Evolutionary conservation across 1,140 invertebrate genomes (phyloP).

Genomic region (Bombus turneri): DNA sequence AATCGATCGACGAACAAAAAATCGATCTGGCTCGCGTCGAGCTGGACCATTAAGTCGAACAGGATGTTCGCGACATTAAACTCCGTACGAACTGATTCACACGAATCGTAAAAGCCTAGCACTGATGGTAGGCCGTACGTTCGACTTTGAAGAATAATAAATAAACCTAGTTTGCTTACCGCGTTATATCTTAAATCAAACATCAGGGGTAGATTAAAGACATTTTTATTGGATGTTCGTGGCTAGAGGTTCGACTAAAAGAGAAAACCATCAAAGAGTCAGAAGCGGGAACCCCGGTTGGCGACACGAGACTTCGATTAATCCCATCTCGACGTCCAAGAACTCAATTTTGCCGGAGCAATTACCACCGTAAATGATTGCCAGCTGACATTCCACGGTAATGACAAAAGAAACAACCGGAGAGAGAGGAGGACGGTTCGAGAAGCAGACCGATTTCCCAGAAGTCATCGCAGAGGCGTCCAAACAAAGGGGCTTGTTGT

Average conservation of each 20-base stretch:
- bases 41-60: neutral
- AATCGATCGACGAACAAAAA: neutral
- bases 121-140: no score
- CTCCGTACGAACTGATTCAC: neutral
- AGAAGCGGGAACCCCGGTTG: neutral
- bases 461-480: conserved; percentile 32
- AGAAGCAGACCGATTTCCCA: conserved; percentile 53
- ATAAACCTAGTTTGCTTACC: neutral
- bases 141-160: neutral
- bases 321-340: conserved; percentile 70
- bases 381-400: conserved; percentile 69
- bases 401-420: conserved; percentile 66
- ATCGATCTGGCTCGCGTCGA: neutral
- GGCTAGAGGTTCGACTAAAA: neutral
- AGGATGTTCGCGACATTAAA: conserved; percentile 13
- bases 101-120: conserved; percentile 13
- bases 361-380: conserved; percentile 74
- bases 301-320: conserved; percentile 59
- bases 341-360: conserved; percentile 72
- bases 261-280: neutral
- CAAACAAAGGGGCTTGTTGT: conserved; percentile 55
- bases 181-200: neutral
- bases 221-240: neutral
- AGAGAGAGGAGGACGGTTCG: neutral
- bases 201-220: neutral